These are phyloP conservation scores for Peromyscus californicus DNA, from an alignment of 2,113 vertebrate species.

Conservation along the genomic window DNA sequence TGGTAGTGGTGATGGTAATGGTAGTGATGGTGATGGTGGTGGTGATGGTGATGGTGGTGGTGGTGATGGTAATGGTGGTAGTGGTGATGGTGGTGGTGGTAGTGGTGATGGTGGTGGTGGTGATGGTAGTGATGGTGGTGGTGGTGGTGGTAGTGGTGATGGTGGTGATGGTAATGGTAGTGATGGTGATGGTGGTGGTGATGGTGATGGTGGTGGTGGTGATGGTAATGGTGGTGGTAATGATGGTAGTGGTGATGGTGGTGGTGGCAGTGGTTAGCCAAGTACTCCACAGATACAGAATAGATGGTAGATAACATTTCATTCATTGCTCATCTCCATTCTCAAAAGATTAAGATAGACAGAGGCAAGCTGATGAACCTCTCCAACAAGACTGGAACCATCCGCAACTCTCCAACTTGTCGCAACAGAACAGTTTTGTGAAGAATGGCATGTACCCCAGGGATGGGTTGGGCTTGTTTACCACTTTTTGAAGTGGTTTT, in stretches of 20 bases:
- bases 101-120: no score
- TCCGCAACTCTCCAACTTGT: background rate
- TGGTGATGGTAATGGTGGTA: no score
- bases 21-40: no score
- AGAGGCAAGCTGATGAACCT: background rate
- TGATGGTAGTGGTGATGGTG: background rate
- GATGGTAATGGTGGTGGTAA: no score
- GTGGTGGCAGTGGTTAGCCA: background rate
- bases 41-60: no score
- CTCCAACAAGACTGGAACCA: background rate
- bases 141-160: no score
- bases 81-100: no score
- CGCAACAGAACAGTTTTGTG: background rate
- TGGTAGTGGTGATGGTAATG: no score
- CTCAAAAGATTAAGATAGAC: background rate
- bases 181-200: fast-evolving
- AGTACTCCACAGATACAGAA: background rate
- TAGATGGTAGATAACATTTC: no score
- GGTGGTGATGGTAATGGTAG: fast-evolving
- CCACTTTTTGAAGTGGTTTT: background rate
- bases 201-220: background rate
- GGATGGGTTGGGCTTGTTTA: background rate
- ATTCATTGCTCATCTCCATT: background rate
- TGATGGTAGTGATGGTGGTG: no score
- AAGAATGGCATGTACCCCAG: background rate